Evolutionary conservation across 2,113 vertebrate species (phyloP), one percentile per base, ranked within the genome.

Genomic region (Podarcis raffonei): DNA sequence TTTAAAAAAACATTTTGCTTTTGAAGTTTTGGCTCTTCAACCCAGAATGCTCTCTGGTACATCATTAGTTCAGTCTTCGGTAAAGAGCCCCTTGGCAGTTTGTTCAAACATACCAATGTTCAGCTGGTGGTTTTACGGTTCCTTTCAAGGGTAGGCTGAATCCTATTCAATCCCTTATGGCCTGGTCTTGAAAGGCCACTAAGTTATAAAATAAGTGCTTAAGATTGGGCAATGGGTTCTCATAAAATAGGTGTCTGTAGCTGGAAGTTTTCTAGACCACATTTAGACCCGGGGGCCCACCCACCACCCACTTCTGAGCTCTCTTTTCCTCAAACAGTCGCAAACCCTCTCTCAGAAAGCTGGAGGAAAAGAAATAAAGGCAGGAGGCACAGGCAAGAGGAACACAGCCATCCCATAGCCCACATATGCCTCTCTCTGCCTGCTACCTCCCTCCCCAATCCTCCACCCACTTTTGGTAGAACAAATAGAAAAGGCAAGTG

Each of bases 1-100:
- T 81, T 20, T 3, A 27, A 83, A 59, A 77, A 48, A 85, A 93
- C 81, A 83, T 48, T 93, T 89, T 84, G 65, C 30, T 13, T 62
- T 12, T 35, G 11, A 93, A 89, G 27, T 13, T 83, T 20, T 25
- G 5, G 77, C 72, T 72, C 53, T 88, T 39, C 39, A 93, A 18
- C 89, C 53, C 74, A 78, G 39, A 68, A 68, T 80, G 75, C 4
- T 89, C 89, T 86, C n/a, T 75, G 25, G 42, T 85, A 42, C 81
- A 32, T 77, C 83, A 93, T 11, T 0, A 86, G 42, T 92, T 77
- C 79, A 92, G 22, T 12, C 18, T 53, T 87, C 78, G 79, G 22
- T 71, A 87, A 71, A 30, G 84, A n/a, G 57, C 2, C 89, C 89
- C 42, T 68, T 75, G 85, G 83, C 81, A 93, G 76, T 6, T 65